These are phyloP conservation scores for Peromyscus melanophrys DNA, from an alignment of 2,797 vertebrate genomes.

Conservation along the genomic window DNA sequence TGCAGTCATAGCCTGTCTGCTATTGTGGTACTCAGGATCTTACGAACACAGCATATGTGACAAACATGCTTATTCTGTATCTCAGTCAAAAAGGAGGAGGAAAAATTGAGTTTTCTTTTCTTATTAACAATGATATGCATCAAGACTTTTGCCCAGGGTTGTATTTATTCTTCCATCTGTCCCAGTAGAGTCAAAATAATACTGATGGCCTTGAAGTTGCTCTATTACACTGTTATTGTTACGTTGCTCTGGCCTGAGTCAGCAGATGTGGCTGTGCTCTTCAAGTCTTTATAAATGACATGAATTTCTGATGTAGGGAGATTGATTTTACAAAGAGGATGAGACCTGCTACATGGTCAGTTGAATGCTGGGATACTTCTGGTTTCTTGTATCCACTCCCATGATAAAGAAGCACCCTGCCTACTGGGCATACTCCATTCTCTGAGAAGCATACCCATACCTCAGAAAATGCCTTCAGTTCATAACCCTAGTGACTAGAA, in stretches of 20 bases:
- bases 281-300: neutral
- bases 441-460: neutral
- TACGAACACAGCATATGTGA: neutral
- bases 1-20: too few relatives aligned
- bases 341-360: too few relatives aligned
- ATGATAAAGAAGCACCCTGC: neutral
- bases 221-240: neutral
- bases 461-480: neutral
- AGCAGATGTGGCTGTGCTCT: neutral
- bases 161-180: neutral
- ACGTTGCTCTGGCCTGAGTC: neutral
- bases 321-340: neutral
- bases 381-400: neutral
- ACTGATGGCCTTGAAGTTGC: neutral
- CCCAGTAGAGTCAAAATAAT: neutral
- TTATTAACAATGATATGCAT: neutral
- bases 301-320: neutral
- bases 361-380: too few relatives aligned
- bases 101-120: neutral
- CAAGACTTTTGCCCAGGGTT: neutral
- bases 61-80: neutral
- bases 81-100: neutral
- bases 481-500: neutral
- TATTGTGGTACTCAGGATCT: rapidly evolving
- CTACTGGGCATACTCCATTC: too few relatives aligned